Evolutionary conservation across 2,113 vertebrate genomes (phyloP).

Genomic region (Zingel zingel): DNA sequence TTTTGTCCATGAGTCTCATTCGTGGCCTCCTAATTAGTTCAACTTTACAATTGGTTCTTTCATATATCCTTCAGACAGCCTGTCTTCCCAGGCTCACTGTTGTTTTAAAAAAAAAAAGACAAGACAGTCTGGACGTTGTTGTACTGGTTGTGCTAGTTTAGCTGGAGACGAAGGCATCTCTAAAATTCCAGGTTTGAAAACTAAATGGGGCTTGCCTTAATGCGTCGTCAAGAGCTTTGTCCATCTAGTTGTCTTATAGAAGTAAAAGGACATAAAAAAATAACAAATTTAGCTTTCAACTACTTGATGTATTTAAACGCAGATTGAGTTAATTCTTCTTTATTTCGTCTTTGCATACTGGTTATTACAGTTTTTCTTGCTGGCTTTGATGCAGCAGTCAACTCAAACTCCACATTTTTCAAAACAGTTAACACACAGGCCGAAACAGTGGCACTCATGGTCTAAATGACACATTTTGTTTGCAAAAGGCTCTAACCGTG

Average conservation of each 20-base stretch:
- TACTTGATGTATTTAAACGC: too few species aligned
- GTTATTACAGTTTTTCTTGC: too few species aligned
- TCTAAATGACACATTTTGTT: too few species aligned
- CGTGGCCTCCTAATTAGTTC: conserved; percentile 59
- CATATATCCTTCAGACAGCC: conserved; percentile 13
- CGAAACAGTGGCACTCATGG: too few species aligned
- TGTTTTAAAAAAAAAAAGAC: conserved; percentile 41
- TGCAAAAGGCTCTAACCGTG: too few species aligned
- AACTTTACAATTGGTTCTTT: conserved; percentile 67
- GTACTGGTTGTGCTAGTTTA: conserved; percentile 21
- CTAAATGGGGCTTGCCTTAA: not conserved
- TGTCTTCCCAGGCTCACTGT: conserved; percentile 34
- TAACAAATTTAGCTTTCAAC: too few species aligned
- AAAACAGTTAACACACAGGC: too few species aligned
- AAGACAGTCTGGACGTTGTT: conserved; percentile 26
- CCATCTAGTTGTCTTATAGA: not conserved
- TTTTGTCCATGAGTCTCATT: conserved; percentile 50
- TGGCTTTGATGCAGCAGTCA: too few species aligned
- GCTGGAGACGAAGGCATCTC: conserved; percentile 18
- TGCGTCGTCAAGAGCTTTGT: not conserved
- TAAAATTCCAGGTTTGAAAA: conserved; percentile 7
- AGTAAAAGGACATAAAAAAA: too few species aligned
- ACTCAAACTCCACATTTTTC: too few species aligned
- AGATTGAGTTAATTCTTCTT: too few species aligned
- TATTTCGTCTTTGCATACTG: too few species aligned